Evolutionary conservation across 2,888 invertebrate genomes (phyloP).

Genomic region (Ferrisia virgata): DNA sequence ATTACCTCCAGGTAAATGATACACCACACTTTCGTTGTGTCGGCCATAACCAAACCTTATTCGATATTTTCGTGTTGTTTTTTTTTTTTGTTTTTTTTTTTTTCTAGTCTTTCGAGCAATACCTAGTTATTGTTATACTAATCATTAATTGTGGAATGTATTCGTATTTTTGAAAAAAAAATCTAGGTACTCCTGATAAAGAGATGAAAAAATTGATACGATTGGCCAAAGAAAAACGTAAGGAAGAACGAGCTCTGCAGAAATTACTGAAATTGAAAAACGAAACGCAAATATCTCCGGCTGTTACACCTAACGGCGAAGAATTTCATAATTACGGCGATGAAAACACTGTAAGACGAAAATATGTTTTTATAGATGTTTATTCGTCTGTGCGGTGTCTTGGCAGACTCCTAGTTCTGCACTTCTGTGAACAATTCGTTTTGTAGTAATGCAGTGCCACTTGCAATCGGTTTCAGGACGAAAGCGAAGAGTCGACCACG

Average conservation of each 20-base stretch:
- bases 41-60: no score
- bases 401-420: no score
- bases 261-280: background rate
- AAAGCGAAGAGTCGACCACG: background rate
- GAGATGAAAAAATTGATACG: slow-evolving; percentile 31
- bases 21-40: background rate
- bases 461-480: slow-evolving; percentile 34
- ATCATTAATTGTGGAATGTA: background rate
- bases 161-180: background rate
- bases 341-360: background rate
- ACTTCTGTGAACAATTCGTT: no score
- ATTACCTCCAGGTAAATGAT: slow-evolving; percentile 36
- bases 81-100: background rate
- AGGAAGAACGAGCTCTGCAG: slow-evolving; percentile 32
- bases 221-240: slow-evolving; percentile 34
- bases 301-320: slow-evolving; percentile 24
- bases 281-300: background rate
- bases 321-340: background rate
- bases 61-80: background rate
- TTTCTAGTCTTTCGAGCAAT: background rate
- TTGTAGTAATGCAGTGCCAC: background rate
- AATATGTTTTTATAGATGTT: background rate
- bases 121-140: no score
- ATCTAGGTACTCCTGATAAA: slow-evolving; percentile 12
- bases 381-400: no score